Evolutionary conservation across 2,797 vertebrate species (phyloP).

Genomic region (Acropternis orthonyx): DNA sequence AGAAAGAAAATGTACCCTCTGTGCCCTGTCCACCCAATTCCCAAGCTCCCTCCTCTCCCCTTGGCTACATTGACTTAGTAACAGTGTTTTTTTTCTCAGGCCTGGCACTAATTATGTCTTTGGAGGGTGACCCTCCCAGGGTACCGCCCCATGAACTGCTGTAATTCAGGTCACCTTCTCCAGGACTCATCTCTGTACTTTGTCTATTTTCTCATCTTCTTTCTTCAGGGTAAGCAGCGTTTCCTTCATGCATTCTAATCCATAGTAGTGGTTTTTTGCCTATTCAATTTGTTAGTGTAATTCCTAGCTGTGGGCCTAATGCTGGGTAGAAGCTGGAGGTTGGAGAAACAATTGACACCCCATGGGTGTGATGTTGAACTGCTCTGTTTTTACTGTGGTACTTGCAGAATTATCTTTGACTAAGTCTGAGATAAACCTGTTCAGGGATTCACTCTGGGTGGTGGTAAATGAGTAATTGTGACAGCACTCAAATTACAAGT

Average conservation of each 20-base stretch:
- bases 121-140: slow-evolving; percentile 66
- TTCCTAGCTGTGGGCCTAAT: slow-evolving; percentile 15
- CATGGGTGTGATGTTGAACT: background rate
- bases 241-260: slow-evolving; percentile 68
- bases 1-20: slow-evolving; percentile 47
- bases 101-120: slow-evolving; percentile 70
- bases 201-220: slow-evolving; percentile 75
- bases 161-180: slow-evolving; percentile 74
- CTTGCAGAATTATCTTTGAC: background rate
- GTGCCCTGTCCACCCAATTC: slow-evolving; percentile 23
- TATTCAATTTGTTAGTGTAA: slow-evolving; percentile 30
- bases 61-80: slow-evolving; percentile 70
- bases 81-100: slow-evolving; percentile 76
- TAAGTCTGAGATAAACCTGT: background rate
- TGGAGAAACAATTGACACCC: background rate
- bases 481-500: background rate
- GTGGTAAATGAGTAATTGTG: background rate
- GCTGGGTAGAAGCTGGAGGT: background rate
- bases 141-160: slow-evolving; percentile 68
- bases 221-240: slow-evolving; percentile 74
- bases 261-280: slow-evolving; percentile 17
- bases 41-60: slow-evolving; percentile 39
- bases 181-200: slow-evolving; percentile 73
- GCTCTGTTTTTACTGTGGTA: background rate
- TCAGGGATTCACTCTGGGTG: background rate